Percentiles rank a stretch among this genome's conserved stretches.
phyloP scores from a whole-genome alignment of 92 coral and sea anemone genomes.

The Palythoa heliodiscus region DNA sequence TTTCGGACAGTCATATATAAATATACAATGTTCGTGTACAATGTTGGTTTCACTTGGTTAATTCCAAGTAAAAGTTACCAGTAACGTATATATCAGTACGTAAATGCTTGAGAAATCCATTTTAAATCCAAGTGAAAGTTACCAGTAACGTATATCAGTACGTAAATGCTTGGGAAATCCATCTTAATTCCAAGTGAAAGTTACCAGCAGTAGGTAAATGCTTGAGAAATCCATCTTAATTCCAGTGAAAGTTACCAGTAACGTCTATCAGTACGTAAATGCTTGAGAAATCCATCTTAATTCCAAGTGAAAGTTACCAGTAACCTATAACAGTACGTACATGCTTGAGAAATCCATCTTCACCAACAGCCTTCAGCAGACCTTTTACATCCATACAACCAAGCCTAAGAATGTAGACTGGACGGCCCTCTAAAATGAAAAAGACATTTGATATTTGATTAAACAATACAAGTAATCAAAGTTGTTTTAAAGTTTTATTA shows the following conservation, averaged over 20 bases:
- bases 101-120: no score
- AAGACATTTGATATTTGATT: neutral
- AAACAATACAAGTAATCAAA: neutral
- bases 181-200: neutral
- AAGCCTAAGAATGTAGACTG: constrained; percentile 91
- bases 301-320: neutral
- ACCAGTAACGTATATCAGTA: no score
- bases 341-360: constrained; percentile 97
- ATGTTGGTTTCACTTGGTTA: no score
- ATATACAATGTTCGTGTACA: no score
- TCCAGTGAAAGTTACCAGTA: neutral
- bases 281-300: constrained; percentile 90
- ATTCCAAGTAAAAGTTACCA: no score
- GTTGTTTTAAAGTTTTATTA: neutral
- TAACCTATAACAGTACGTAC: constrained; percentile 53
- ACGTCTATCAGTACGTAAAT: constrained; percentile 58
- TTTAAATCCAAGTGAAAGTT: no score
- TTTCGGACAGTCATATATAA: no score
- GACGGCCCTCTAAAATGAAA: constrained; percentile 83
- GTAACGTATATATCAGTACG: no score
- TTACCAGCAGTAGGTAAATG: constrained; percentile 64
- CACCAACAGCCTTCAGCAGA: constrained; percentile 96
- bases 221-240: constrained; percentile 90
- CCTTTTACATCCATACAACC: constrained; percentile 99
- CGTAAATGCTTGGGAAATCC: no score